Base-by-base conservation (phyloP, 2,797 vertebrate species). In the Champsocephalus gunnari region DNA sequence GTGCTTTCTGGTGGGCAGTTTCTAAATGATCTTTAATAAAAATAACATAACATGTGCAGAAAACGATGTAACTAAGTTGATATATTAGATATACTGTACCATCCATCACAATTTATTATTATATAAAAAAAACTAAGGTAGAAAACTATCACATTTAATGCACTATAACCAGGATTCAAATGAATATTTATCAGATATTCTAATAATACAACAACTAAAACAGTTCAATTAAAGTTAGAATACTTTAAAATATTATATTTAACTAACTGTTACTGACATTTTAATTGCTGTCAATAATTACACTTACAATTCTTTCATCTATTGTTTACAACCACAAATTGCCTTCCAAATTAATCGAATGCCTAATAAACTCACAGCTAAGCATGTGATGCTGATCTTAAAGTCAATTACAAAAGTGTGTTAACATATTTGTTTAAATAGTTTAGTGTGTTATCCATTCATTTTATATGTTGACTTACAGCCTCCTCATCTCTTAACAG, bases 401-500 rank as follows among this genome's bases (percentile, higher is more conserved):
- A 53, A 21, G 8, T 41, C 19, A 13, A 49, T 0, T 17, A 47
- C 2, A 44, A 2, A 62, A 13, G 5, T 16, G 49, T 0, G 2
- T 70, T 24, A 13, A 32, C 12, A 21, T 54, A 24, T 34, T 51
- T n/a, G 14, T 63, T 14, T 41, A 24, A 0, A 51, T 12, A 2
- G 16, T 14, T 28, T 24, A n/a, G 2, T 12, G 51, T 60, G 34
- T 51, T 4, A 24, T 70, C 17, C 21, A 12, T 58, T 64, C 1
- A 43, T 51, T 61, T 41, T 48, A 19, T 13, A 0, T 54, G 5
- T 68, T 72, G 16, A 49, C 60, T 85, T 58, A 85, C 54, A 10
- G 6, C 2, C 1, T 76, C 3, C 48, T 80, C 71, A 8, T 88
- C 38, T 87, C 54, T 83, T 89, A 89, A 72, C 90, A 99, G 98